Base-by-base conservation (phyloP, 2,888 invertebrate genomes). In the Antheraea assamensis region DNA sequence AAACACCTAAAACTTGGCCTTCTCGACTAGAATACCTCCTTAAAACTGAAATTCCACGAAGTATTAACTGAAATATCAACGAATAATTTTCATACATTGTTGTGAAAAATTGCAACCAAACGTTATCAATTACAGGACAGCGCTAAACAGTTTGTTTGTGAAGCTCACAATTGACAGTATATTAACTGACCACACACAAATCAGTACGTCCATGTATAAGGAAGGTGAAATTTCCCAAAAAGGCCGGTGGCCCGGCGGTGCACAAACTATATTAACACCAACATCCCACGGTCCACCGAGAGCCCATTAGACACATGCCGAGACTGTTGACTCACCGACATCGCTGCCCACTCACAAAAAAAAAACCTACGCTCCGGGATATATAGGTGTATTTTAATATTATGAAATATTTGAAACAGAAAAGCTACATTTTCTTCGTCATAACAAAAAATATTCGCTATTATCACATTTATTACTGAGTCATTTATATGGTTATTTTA, bases 211-310 rank as follows among this genome's bases (percentile, higher is more conserved):
- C 66, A 70, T 71, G 61, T 70, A 75, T 75, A 76, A 73, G 64
- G 74, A 75, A 80, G 76, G 80, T 80, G 77, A 76, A 75, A 77
- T 78, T 78, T 77, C 77, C 76, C 42, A 77, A 79, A 78, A 79
- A 76, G 79, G 78, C 72, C 76, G 73, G 71, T 74, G 75, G 72
- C 64, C 75, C 73, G 73, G 71, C 42, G 70, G 72, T 76, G 74
- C 72, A 74, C 75, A 75, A 75, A 77, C 72, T 70, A 74, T 74
- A 75, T 80, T 80, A 79, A 78, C 80, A 78, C 74, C 73, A 49
- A 35, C 71, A 31, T 55, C 74, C 74, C 71, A 71, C 74, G 35
- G 30, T 73, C 72, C 73, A 55, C 71, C 31, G 55, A 68, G 66
- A 17, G 30, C 61, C 75, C 75, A 75, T 75, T 75, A 75, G 75